Evolutionary conservation across 1,140 invertebrate genomes (phyloP).

Genomic region (Drosophila aff.): DNA sequence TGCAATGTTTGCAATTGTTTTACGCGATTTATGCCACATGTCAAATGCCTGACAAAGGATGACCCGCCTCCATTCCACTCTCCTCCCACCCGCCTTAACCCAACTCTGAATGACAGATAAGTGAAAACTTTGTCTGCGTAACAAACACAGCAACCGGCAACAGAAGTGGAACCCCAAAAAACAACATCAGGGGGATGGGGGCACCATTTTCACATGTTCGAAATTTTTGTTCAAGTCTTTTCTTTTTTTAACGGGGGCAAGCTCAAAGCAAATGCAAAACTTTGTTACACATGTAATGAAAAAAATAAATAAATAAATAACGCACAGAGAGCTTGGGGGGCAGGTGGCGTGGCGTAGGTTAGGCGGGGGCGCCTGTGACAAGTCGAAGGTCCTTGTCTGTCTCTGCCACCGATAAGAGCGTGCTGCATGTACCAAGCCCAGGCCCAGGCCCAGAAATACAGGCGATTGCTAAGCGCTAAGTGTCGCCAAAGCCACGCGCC

Average conservation of each 20-base stretch:
- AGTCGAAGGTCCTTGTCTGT: conserved; percentile 39
- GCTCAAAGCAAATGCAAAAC: conserved; percentile 81
- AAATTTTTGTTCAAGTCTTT: conserved; percentile 32
- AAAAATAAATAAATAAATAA: conserved; percentile 80
- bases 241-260: conserved; percentile 73
- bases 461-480: conserved; percentile 69
- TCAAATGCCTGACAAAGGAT: conserved; percentile 73
- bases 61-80: conserved; percentile 27
- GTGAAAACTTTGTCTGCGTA: conserved; percentile 66
- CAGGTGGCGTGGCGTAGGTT: conserved; percentile 1
- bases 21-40: conserved; percentile 78
- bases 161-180: conserved; percentile 15
- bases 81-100: conserved; percentile 17
- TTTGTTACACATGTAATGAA: conserved; percentile 83
- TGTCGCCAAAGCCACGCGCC: conserved; percentile 75
- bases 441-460: conserved; percentile 15
- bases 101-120: conserved; percentile 67
- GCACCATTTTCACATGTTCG: conserved; percentile 25
- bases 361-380: conserved; percentile 17
- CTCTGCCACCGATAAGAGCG: conserved; percentile 49
- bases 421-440: conserved; percentile 21
- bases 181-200: not conserved
- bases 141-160: conserved; percentile 48
- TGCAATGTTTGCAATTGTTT: conserved; percentile 62
- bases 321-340: conserved; percentile 47